Conservation (phyloP, 2,797 vertebrate species). For the Sebastes kiyomatsui region DNA sequence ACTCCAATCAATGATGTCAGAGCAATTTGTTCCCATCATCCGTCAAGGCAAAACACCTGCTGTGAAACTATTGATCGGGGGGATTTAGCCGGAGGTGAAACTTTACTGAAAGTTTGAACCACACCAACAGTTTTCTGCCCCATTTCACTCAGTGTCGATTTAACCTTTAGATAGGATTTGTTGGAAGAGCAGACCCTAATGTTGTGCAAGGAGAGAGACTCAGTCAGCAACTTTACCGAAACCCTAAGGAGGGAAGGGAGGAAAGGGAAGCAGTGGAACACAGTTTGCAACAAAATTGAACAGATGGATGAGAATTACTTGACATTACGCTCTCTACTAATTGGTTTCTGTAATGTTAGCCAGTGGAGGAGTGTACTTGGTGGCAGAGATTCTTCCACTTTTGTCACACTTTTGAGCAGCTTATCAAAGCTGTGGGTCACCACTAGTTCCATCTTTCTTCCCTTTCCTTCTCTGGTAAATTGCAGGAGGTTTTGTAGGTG, state of each 20-base stretch:
- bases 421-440: not conserved
- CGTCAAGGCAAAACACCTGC: slow-evolving; percentile 1
- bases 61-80: not conserved
- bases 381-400: not conserved
- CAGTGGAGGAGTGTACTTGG: not conserved
- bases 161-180: not conserved
- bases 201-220: not conserved
- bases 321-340: not conserved
- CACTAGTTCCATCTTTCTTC: not conserved
- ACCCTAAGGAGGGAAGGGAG: not conserved
- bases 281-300: not conserved
- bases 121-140: not conserved
- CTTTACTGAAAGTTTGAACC: not conserved
- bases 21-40: not conserved
- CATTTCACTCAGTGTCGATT: not conserved
- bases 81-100: not conserved
- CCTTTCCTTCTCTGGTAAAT: not conserved
- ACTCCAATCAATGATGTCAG: not conserved
- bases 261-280: not conserved
- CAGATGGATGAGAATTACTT: not conserved
- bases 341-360: not conserved
- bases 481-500: not conserved
- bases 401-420: not conserved
- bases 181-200: not conserved
- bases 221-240: not conserved